Base-by-base conservation (phyloP, 2,888 invertebrate species). In the Stenichneumon culpator region DNA sequence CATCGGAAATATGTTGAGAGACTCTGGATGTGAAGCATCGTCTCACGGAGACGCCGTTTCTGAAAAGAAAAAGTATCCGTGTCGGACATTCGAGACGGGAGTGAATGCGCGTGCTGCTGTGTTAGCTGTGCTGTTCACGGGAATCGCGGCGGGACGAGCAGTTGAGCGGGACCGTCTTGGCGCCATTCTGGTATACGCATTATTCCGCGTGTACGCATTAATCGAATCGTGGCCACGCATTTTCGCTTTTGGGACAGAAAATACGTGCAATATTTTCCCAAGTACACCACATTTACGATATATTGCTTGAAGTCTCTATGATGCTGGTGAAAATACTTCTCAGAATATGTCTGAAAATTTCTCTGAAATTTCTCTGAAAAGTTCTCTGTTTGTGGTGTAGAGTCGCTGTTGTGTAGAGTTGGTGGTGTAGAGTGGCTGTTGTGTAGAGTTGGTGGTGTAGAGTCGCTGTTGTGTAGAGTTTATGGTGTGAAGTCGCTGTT, bases 171-270 rank as follows among this genome's bases (percentile, higher is more conserved):
- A 19, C 32, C 80, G 86, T 78, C 86, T 88, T 90, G 90, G 90
- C 90, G 90, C 90, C 90, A 82, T 88, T 87, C 88, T 87, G 87
- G 60, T 81, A 89, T 89, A 89, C 89, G 88, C 88, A 87, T 90
- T 90, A 89, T 89, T 89, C 87, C 84, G 81, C 82, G 77, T 82
- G 77, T 52, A 82, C 81, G 86, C 87, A 88, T 88, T 87, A 89
- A 89, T 79, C 82, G 82, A 77, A 77, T 52, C 25, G 82, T 77
- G 57, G 39, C 36, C 6, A 44, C 6, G 82, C 72, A 72, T 84
- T 82, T 73, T 32, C 73, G 65, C 81, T 77, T 84, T 72, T 60
- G 65, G 44, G 67, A 81, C 70, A 67, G 32, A 73, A 74, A 67
- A 67, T 72, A 73, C 68, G 63, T 52, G 73, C 68, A 52, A 19